phyloP scores from a whole-genome alignment of 2,113 vertebrate genomes.

The Hemicordylus capensis region DNA sequence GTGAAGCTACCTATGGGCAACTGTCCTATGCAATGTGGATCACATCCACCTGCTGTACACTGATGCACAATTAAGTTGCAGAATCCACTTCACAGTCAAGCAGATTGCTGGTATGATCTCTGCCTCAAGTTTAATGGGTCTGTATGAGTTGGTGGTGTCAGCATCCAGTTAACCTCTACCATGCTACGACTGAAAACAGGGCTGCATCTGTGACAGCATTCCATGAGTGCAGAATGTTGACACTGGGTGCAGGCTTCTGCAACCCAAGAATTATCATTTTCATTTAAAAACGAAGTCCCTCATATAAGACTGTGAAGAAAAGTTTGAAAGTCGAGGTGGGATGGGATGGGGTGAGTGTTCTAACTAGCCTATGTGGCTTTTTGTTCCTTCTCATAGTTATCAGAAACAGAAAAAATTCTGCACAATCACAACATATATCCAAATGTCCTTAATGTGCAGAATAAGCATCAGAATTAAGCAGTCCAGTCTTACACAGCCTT shows the following conservation, averaged over 20 bases:
- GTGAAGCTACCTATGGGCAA: not conserved
- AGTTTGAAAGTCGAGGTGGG: not conserved
- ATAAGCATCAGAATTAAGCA: not conserved
- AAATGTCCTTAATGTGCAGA: not conserved
- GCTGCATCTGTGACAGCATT: not conserved
- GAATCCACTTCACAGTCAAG: not conserved
- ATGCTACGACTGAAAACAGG: not conserved
- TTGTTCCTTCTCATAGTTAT: not conserved
- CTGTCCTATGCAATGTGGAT: not conserved
- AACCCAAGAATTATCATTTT: not conserved
- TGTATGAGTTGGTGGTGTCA: not conserved
- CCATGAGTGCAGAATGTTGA: not conserved
- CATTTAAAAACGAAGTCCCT: not conserved
- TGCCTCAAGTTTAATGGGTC: not conserved
- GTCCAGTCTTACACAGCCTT: not conserved
- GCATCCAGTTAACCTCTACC: no score
- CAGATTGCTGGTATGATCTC: not conserved
- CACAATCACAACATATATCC: not conserved
- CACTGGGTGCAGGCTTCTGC: not conserved
- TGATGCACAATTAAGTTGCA: not conserved
- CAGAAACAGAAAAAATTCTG: not conserved
- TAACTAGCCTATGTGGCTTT: not conserved
- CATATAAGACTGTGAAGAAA: not conserved
- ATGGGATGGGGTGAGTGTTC: no score
- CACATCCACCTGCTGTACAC: not conserved